Evolutionary conservation across 2,888 invertebrate species (phyloP).

Genomic region (Halocaridina rubra): DNA sequence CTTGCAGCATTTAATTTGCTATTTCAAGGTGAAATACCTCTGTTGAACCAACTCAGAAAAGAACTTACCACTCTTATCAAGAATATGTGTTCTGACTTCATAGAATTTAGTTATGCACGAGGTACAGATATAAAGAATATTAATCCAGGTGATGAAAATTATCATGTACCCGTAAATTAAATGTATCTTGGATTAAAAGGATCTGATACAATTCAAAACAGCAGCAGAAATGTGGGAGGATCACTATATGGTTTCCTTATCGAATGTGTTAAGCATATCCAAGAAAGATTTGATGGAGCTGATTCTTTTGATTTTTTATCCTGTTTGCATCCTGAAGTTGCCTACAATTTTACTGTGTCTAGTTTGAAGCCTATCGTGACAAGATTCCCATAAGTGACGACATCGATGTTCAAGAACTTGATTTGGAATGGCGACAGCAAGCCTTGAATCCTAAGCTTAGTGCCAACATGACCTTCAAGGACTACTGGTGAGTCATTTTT

Average conservation of each 20-base stretch:
- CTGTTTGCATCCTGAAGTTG: not conserved
- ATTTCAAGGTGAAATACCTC: not conserved
- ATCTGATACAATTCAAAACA: not conserved
- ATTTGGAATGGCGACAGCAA: constrained; percentile 8
- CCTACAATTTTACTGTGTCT: not conserved
- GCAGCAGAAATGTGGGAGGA: not conserved
- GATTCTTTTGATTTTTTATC: not conserved
- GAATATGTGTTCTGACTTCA: not conserved
- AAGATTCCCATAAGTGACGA: not conserved
- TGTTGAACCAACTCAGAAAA: not conserved
- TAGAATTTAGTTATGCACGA: not conserved
- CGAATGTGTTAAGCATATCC: not conserved
- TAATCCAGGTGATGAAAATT: not conserved
- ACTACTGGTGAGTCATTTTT: not conserved
- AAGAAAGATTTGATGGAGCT: not conserved
- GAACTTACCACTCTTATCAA: not conserved
- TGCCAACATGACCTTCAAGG: not conserved
- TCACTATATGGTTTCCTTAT: not conserved
- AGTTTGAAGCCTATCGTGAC: not conserved
- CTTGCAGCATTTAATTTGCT: not conserved
- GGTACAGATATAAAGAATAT: not conserved
- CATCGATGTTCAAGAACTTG: not conserved
- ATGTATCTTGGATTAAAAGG: not conserved
- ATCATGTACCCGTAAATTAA: not conserved
- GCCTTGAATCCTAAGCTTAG: not conserved